Evolutionary conservation across 2,113 vertebrate genomes (phyloP), one percentile per base, ranked within the genome.

Genomic region (Microtus montanus): DNA sequence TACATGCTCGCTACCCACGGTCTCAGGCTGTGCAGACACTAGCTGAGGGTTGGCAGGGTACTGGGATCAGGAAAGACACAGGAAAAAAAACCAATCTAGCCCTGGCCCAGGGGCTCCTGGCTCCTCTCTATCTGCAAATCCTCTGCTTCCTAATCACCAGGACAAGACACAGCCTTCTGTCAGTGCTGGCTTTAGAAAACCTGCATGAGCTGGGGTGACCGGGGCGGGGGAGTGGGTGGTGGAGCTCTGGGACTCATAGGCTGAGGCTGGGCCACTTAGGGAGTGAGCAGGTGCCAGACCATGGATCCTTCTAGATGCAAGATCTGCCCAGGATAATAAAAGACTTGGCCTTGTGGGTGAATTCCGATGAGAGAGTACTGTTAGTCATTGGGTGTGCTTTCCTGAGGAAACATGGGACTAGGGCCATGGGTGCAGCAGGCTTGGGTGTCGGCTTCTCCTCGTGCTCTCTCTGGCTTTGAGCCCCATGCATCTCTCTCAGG

Each of bases 31-130:
- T 9, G 10, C 26, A 35, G 64, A 26, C 14, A 3, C 1, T 22
- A 19, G 35, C 35, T 5, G 1, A 5, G 2, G 15, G 84, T 17
- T 13, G 14, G 3, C 7, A 8, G 2, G 20, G 10, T 7, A 17
- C 38, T 0, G 26, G 66, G 9, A 3, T 20, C 7, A 41, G 80
- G 68, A 49, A 73, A 19, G n/a, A 9, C 13, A 6, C 20, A 52
- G 12, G 15, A 30, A 58, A n/a, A 58, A n/a, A 22, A 35, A 52
- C 41, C 13, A 4, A 30, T 83, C 5, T 19, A 52, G 82, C 11
- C 22, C 54, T 66, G 74, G 13, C 14, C 58, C 49, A 10, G 12
- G 17, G n/a, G 22, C 84, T 78, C 49, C 20, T 3, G 38, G 5
- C 73, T 58, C 54, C 3, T 44, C 8, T 0, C 0, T 9, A 35